Evolutionary conservation across 2,888 invertebrate genomes (phyloP), one percentile per base, ranked within the genome.

Genomic region (Liopterus haemorrhoidalis): DNA sequence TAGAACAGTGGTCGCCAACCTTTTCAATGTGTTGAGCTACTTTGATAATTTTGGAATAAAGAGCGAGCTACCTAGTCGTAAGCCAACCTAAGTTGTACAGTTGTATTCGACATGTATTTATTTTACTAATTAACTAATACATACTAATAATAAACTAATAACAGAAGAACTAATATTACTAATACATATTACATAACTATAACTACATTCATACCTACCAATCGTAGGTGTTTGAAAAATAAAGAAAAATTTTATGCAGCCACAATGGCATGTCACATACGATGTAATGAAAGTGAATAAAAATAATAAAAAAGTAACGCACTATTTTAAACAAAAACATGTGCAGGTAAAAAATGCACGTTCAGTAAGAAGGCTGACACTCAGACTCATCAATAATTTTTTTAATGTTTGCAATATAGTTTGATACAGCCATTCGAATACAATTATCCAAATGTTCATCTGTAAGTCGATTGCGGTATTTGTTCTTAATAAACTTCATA

Each of bases 401-500:
- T 36, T 41, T 22, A 30, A 41, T 46, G 24, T 46, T 46, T 46
- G 41, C 36, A 36, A 30, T 28, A 36, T 46, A 41, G 21, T 33
- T 33, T 18, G 41, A 41, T 28, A 18, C 28, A 18, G 32, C 41
- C 41, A 32, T 33, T 41, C 32, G 41, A 32, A 41, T 41, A 31
- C 40, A 40, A 30, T 30, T 31, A 30, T 40, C 40, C 30, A 40
- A 30, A 40, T 21, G 31, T 40, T 31, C 31, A 40, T 30, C 30
- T 31, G 40, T 40, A 32, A 46, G 36, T 49, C 46, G 25, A 33
- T 41, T 46, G 31, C 41, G 39, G 15, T 48, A 49, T 31, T 49
- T 46, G 38, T 38, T 41, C 33, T 44, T 48, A 40, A 48, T 41
- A 41, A 49, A 36, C 19, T 46, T 49, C 38, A 48, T 48, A 45